Percentiles rank a stretch among this genome's conserved stretches.
Evolutionary conservation across 1,140 invertebrate species (phyloP).

Genomic region (Hyphantria cunea): DNA sequence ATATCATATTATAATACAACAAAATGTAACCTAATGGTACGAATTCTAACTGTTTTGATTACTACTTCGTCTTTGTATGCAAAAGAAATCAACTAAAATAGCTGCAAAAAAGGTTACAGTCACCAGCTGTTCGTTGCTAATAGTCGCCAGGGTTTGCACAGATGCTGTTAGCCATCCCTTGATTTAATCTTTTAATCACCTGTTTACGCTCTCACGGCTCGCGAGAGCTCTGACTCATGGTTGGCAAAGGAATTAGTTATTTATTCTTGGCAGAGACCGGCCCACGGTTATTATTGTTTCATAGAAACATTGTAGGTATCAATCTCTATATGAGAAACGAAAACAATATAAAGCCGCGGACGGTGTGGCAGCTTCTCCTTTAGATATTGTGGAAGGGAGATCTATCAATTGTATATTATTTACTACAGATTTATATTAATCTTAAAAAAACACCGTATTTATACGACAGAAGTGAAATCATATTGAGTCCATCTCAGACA

Average conservation of each 20-base stretch:
- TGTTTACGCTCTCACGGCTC: background rate
- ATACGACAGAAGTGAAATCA: background rate
- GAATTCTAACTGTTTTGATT: no score
- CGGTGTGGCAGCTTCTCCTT: no score
- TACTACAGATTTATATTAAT: background rate
- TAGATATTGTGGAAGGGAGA: no score
- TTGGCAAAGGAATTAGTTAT: background rate
- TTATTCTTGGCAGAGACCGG: background rate
- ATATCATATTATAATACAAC: no score
- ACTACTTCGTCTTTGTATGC: no score
- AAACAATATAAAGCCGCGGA: background rate
- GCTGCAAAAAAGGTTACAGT: no score
- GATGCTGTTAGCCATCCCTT: background rate
- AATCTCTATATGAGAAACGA: background rate
- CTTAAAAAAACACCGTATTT: background rate
- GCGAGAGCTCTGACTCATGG: background rate
- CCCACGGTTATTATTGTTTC: background rate
- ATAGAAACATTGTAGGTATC: background rate
- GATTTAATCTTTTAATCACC: slow-evolving; percentile 1
- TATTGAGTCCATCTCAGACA: no score
- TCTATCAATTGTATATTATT: no score
- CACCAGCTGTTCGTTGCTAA: no score
- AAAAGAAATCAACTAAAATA: no score
- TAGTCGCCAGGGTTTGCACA: background rate
- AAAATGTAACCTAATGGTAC: no score